A percentile compares a stretch with the other conserved stretches of the same genome.
Evolutionary conservation across 1,140 invertebrate species (phyloP).

Genomic region (Ceratoteleas bidentatus): DNA sequence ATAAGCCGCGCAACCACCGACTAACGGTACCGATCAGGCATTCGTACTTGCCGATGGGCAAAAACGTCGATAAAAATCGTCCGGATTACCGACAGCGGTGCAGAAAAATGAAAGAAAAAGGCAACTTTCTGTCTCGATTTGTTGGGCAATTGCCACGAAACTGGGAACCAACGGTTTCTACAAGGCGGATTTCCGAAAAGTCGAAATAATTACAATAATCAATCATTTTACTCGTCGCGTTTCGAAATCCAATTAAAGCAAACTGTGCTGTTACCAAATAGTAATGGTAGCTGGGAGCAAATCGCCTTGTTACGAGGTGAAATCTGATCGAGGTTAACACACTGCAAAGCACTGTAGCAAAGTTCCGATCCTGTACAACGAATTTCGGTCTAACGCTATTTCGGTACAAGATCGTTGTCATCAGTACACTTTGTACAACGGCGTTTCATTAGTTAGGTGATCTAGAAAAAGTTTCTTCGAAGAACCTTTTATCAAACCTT

Average conservation of each 20-base stretch:
- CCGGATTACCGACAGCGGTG: background rate
- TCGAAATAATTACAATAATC: slow-evolving; percentile 23
- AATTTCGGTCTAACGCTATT: background rate
- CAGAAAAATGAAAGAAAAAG: background rate
- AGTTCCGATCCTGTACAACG: background rate
- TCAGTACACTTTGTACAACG: too few species aligned
- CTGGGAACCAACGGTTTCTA: slow-evolving; percentile 1
- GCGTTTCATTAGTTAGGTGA: too few species aligned
- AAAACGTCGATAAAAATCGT: slow-evolving; percentile 14
- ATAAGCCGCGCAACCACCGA: slow-evolving; percentile 37
- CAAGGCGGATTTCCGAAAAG: slow-evolving; percentile 6
- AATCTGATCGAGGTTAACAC: slow-evolving; percentile 22
- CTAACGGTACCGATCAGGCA: slow-evolving; percentile 25
- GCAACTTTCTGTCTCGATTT: slow-evolving; percentile 21
- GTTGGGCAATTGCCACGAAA: slow-evolving; percentile 9
- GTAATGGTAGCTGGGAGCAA: slow-evolving; percentile 12
- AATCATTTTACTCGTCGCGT: slow-evolving; percentile 10
- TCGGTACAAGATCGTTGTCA: too few species aligned
- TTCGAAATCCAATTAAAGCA: slow-evolving; percentile 17
- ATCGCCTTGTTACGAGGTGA: slow-evolving; percentile 13
- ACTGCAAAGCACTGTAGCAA: background rate
- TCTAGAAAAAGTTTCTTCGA: too few species aligned
- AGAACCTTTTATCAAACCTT: too few species aligned
- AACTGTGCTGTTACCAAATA: slow-evolving; percentile 13
- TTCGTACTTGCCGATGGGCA: slow-evolving; percentile 20